Percentiles rank a stretch among this genome's conserved stretches.
phyloP scores from a whole-genome alignment of 2,888 invertebrate genomes.

The Lycaena phlaeas region DNA sequence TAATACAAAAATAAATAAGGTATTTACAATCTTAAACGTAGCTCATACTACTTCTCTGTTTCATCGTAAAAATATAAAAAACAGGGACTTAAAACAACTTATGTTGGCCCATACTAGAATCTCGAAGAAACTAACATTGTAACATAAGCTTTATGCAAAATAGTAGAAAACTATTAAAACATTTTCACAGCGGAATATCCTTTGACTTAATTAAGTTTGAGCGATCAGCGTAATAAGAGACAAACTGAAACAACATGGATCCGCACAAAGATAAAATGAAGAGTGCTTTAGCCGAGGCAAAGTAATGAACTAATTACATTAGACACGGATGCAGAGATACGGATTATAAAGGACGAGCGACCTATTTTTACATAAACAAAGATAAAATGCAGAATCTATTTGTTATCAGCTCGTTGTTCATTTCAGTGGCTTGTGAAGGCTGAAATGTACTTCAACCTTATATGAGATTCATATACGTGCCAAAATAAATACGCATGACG shows the following conservation, averaged over 20 bases:
- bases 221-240: constrained; percentile 32
- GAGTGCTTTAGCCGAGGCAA: constrained; percentile 34
- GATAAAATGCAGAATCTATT: constrained; percentile 6
- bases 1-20: too few relatives aligned
- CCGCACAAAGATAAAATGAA: constrained; percentile 43
- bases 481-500: too few relatives aligned
- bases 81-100: too few relatives aligned
- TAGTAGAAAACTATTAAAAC: neutral
- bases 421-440: too few relatives aligned
- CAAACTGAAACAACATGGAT: constrained; percentile 48
- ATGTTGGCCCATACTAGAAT: too few relatives aligned
- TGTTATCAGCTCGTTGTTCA: too few relatives aligned
- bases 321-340: constrained; percentile 44
- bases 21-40: neutral
- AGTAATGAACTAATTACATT: constrained; percentile 70
- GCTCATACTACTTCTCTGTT: too few relatives aligned
- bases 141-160: too few relatives aligned
- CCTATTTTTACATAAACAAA: constrained; percentile 14
- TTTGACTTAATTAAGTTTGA: neutral
- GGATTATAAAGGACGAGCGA: constrained; percentile 25
- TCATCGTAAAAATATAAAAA: too few relatives aligned
- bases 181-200: neutral
- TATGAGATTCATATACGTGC: too few relatives aligned
- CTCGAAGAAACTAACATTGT: too few relatives aligned
- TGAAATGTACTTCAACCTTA: too few relatives aligned